phyloP scores from a whole-genome alignment of 2,888 invertebrate species.

The Bimastos eiseni region DNA sequence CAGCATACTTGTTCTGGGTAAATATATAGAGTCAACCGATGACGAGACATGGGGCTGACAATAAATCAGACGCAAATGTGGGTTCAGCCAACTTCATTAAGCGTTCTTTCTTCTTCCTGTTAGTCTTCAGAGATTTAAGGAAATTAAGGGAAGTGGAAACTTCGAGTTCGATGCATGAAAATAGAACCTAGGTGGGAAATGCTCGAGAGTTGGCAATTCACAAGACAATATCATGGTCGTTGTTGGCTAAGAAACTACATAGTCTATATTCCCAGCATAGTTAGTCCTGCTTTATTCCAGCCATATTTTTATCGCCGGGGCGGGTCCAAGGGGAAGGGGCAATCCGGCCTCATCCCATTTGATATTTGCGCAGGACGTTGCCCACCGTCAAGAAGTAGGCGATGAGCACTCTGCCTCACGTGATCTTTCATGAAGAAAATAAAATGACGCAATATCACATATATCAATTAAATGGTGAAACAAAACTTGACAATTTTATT shows the following conservation, averaged over 20 bases:
- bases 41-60: neutral
- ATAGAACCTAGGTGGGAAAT: neutral
- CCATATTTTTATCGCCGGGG: too few species aligned
- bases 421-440: too few species aligned
- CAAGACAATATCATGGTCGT: neutral
- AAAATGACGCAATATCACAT: too few species aligned
- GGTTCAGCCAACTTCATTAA: neutral
- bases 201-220: neutral
- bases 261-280: too few species aligned
- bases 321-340: too few species aligned
- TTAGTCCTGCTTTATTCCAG: neutral
- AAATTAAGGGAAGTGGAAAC: neutral
- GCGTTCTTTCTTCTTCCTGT: neutral
- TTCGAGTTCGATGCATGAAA: neutral
- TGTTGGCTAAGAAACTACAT: neutral
- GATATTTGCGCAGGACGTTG: too few species aligned
- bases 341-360: too few species aligned
- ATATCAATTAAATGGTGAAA: too few species aligned
- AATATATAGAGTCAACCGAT: neutral
- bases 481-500: too few species aligned
- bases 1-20: conserved; percentile 4
- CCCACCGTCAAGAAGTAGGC: too few species aligned
- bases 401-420: too few species aligned
- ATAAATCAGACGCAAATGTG: neutral
- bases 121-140: neutral